phyloP scores from a whole-genome alignment of 2,888 invertebrate species.

The Ectemnius continuus region DNA sequence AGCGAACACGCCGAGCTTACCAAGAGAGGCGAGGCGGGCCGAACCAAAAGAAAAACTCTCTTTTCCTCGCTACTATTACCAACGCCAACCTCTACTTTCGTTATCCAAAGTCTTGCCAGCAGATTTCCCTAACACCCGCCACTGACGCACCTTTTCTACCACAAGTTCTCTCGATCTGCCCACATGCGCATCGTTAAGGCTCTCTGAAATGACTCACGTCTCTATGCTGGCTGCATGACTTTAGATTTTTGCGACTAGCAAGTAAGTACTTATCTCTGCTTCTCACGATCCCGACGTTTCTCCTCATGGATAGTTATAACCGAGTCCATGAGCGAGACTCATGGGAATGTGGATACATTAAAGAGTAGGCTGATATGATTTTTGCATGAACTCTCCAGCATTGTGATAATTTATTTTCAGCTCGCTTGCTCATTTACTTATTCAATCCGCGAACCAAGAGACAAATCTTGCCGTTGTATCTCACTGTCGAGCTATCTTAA shows the following conservation, averaged over 20 bases:
- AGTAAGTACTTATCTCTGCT: too few relatives aligned
- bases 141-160: conserved; percentile 34
- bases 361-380: too few relatives aligned
- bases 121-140: conserved; percentile 50
- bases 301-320: neutral
- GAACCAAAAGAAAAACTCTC: conserved; percentile 72
- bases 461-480: too few relatives aligned
- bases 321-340: too few relatives aligned
- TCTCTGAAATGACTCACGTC: conserved; percentile 1
- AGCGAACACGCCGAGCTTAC: conserved; percentile 72
- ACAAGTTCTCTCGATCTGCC: conserved; percentile 36
- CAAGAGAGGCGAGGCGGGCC: conserved; percentile 56
- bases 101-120: conserved; percentile 71
- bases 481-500: too few relatives aligned
- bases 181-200: conserved; percentile 51
- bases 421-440: too few relatives aligned
- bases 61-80: conserved; percentile 71
- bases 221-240: conserved; percentile 54
- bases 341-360: too few relatives aligned
- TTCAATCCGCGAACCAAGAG: too few relatives aligned
- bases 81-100: conserved; percentile 67
- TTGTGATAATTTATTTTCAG: too few relatives aligned
- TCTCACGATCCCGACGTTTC: conserved; percentile 3
- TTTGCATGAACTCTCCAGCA: too few relatives aligned
- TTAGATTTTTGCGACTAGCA: too few relatives aligned